phyloP scores from a whole-genome alignment of 2,797 vertebrate genomes.

The Trematomus bernacchii region DNA sequence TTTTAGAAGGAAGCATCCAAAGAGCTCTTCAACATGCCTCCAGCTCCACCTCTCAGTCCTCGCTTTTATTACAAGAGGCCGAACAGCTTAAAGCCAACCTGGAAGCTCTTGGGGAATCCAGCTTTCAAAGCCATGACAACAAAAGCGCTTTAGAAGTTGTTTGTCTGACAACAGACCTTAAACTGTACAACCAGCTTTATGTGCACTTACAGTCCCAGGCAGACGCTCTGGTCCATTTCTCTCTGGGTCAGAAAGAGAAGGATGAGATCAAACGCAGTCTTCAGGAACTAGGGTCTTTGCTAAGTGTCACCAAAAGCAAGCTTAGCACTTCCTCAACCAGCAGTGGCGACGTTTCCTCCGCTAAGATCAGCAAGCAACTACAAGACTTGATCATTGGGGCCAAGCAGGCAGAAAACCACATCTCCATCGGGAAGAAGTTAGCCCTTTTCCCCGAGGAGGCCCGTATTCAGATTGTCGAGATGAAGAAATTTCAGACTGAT shows the following conservation, averaged over 20 bases:
- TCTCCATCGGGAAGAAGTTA: conserved; percentile 73
- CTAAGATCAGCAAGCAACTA: conserved; percentile 79
- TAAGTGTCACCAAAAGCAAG: conserved; percentile 77
- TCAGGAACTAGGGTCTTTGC: conserved; percentile 80
- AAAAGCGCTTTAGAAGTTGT: conserved; percentile 61
- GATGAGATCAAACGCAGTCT: conserved; percentile 79
- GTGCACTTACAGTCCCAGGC: conserved; percentile 80
- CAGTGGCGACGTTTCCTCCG: conserved; percentile 49
- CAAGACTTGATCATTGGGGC: conserved; percentile 87
- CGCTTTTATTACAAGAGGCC: conserved; percentile 76
- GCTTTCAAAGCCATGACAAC: conserved; percentile 46
- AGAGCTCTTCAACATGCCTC: conserved; percentile 82
- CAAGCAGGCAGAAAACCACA: conserved; percentile 80
- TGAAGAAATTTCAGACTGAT: conserved; percentile 82
- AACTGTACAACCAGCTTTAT: conserved; percentile 81
- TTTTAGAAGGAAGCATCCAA: conserved; percentile 81
- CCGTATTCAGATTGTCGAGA: conserved; percentile 85
- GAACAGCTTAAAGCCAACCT: conserved; percentile 79
- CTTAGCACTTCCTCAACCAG: conserved; percentile 44
- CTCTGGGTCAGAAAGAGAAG: conserved; percentile 88
- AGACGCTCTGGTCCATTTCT: conserved; percentile 85
- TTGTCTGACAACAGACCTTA: conserved; percentile 81
- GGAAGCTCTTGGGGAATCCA: conserved; percentile 66
- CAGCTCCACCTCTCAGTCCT: conserved; percentile 80
- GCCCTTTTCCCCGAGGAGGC: conserved; percentile 89